phyloP scores from a whole-genome alignment of 2,888 invertebrate species.

The Formica aserva region DNA sequence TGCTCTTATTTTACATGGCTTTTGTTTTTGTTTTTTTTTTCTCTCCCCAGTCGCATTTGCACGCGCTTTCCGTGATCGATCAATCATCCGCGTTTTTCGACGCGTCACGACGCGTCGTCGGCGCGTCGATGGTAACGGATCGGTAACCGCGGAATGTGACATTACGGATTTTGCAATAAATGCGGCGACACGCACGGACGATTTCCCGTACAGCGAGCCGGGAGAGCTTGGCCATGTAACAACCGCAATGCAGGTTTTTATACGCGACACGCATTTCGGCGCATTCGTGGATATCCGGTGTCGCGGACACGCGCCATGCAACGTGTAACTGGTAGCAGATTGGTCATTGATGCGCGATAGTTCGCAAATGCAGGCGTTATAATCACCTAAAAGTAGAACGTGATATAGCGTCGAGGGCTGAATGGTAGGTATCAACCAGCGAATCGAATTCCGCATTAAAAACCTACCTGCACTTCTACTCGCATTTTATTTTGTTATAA shows the following conservation, averaged over 20 bases:
- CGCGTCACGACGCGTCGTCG: conserved; percentile 48
- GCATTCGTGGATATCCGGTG: background rate
- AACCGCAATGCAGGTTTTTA: conserved; percentile 56
- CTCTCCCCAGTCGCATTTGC: background rate
- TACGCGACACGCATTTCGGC: conserved; percentile 45
- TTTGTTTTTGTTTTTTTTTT: conserved; percentile 20
- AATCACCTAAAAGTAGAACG: conserved; percentile 35
- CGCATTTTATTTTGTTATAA: conserved; percentile 6
- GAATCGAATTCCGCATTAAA: background rate
- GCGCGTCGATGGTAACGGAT: conserved; percentile 55
- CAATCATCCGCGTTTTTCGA: conserved; percentile 47
- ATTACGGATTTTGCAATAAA: conserved; percentile 54
- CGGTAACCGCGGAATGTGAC: conserved; percentile 53
- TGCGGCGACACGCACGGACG: conserved; percentile 52
- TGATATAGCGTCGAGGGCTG: conserved; percentile 2
- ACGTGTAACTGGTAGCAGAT: conserved; percentile 46
- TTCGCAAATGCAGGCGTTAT: conserved; percentile 37
- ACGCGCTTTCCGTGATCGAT: conserved; percentile 43
- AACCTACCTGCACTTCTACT: background rate
- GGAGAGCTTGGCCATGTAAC: conserved; percentile 17
- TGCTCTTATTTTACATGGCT: conserved; percentile 16
- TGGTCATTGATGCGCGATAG: conserved; percentile 34
- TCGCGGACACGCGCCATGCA: conserved; percentile 40
- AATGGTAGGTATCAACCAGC: conserved; percentile 20
- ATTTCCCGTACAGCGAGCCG: conserved; percentile 28